These are phyloP conservation scores for Enteromius radiatus DNA, from an alignment of 2,797 vertebrate genomes.

Conservation along the genomic window DNA sequence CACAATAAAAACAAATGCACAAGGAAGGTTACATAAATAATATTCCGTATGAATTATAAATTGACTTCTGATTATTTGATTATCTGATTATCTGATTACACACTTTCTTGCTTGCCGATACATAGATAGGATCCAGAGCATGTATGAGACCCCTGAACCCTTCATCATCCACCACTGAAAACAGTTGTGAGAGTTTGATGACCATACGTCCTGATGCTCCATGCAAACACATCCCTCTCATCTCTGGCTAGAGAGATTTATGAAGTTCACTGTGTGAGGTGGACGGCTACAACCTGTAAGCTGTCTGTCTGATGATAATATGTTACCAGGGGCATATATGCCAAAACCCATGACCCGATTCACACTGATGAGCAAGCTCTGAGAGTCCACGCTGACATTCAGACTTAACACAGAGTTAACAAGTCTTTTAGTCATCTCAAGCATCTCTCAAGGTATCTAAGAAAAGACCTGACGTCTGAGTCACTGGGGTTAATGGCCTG, in stretches of 20 bases:
- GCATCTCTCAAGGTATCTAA: constrained; percentile 19
- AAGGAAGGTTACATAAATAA: no score
- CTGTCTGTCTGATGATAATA: constrained; percentile 33
- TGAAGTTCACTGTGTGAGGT: constrained; percentile 40
- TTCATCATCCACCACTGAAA: no score
- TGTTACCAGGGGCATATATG: not conserved
- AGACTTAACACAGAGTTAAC: constrained; percentile 22
- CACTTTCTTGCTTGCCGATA: no score
- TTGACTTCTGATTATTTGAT: no score
- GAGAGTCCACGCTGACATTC: constrained; percentile 9
- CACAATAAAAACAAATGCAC: no score
- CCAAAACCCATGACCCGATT: constrained; percentile 7
- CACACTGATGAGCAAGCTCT: not conserved
- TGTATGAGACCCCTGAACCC: no score
- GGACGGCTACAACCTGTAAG: constrained; percentile 28
- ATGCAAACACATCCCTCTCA: constrained; percentile 19
- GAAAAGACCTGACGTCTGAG: constrained; percentile 35
- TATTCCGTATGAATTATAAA: no score
- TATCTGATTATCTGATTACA: no score
- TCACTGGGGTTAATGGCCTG: constrained; percentile 23
- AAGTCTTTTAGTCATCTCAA: constrained; percentile 26
- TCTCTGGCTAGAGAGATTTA: constrained; percentile 32
- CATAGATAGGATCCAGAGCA: no score
- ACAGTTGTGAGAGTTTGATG: no score
- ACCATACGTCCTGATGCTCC: not conserved